Conservation (phyloP, 2,888 invertebrate genomes). For the Chalcis sispes region DNA sequence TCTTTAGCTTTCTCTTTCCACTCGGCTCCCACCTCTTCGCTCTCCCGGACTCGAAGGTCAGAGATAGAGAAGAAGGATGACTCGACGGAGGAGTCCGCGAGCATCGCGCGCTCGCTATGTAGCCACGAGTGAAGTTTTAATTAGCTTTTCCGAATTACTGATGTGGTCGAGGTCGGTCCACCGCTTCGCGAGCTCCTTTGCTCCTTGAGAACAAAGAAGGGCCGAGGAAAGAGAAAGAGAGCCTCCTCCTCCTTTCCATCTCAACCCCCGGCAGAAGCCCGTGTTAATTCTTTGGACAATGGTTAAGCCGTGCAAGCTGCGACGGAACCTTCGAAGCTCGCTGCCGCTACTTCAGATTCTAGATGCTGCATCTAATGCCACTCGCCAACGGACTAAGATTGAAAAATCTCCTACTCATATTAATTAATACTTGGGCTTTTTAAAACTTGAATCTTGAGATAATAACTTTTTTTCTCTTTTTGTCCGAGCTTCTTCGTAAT, state of each 20-base stretch:
- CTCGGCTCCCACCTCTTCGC: constrained; percentile 54
- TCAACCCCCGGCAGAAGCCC: constrained; percentile 1
- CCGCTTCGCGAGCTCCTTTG: constrained; percentile 67
- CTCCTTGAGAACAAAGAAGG: constrained; percentile 66
- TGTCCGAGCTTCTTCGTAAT: neutral
- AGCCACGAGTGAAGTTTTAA: constrained; percentile 73
- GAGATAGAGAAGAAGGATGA: constrained; percentile 57
- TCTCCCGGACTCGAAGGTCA: constrained; percentile 57
- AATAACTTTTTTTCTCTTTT: constrained; percentile 6
- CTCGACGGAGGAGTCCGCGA: constrained; percentile 50
- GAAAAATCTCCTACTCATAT: constrained; percentile 22
- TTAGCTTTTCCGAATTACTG: constrained; percentile 74
- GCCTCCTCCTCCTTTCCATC: neutral
- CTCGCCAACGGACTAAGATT: constrained; percentile 13
- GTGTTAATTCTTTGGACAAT: constrained; percentile 65
- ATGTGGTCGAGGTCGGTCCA: constrained; percentile 68
- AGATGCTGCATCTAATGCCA: constrained; percentile 35
- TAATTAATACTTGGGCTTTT: constrained; percentile 39
- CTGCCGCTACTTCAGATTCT: constrained; percentile 4
- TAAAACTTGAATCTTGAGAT: neutral
- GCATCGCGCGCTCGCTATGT: constrained; percentile 58
- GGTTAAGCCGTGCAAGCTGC: constrained; percentile 60
- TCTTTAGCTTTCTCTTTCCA: constrained; percentile 39
- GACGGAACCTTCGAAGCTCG: constrained; percentile 8
- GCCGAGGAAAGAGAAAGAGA: constrained; percentile 10